A percentile compares a stretch with the other conserved stretches of the same genome.
These are phyloP conservation scores for Diadumene lineata DNA, from an alignment of 92 coral and sea anemone species.

Conservation along the genomic window DNA sequence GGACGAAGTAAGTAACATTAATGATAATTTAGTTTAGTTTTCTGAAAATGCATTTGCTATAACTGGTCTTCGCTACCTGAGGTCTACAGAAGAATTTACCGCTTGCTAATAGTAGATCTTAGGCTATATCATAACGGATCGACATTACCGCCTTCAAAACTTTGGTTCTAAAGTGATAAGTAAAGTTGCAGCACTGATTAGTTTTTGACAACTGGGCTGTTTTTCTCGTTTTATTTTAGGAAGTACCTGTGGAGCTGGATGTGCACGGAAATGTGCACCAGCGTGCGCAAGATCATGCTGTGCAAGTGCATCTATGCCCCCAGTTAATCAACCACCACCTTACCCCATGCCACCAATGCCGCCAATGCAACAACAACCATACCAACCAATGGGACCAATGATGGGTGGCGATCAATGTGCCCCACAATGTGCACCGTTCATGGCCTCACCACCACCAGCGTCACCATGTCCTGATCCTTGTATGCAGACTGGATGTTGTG, in stretches of 20 bases:
- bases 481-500: conserved; percentile 76
- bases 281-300: conserved; percentile 69
- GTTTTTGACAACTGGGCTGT: not conserved
- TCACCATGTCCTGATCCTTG: conserved; percentile 83
- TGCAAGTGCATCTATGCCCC: not conserved
- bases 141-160: too few relatives aligned
- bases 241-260: conserved; percentile 71
- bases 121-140: too few relatives aligned
- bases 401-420: conserved; percentile 28
- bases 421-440: conserved; percentile 27
- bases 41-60: too few relatives aligned
- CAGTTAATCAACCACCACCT: not conserved
- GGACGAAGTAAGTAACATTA: not conserved
- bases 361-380: not conserved
- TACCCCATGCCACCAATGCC: conserved; percentile 5
- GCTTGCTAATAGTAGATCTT: too few relatives aligned
- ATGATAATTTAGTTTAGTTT: too few relatives aligned
- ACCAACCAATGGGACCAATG: conserved; percentile 15
- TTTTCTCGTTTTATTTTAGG: conserved; percentile 27
- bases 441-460: conserved; percentile 26
- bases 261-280: conserved; percentile 84
- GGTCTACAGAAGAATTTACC: too few relatives aligned
- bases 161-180: too few relatives aligned
- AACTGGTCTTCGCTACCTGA: too few relatives aligned
- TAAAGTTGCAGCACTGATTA: not conserved